Percentiles rank a stretch among this genome's conserved stretches.
Evolutionary conservation across 2,888 invertebrate genomes (phyloP).

Genomic region (Agrypnus murinus): DNA sequence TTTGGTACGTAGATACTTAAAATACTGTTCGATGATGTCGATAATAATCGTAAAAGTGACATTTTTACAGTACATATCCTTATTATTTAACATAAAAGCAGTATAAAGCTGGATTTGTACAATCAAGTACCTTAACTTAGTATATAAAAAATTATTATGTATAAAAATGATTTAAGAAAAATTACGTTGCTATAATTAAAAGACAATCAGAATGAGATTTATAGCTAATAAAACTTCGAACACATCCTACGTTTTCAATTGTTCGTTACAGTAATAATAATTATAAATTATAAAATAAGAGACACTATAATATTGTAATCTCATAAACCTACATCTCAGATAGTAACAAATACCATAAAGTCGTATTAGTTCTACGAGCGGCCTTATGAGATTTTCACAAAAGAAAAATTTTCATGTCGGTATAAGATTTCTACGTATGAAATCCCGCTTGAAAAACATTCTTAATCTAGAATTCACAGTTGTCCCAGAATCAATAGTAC

Average conservation of each 20-base stretch:
- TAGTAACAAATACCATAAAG: conserved; percentile 29
- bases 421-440: conserved; percentile 38
- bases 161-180: not conserved
- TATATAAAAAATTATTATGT: not conserved
- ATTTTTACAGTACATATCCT: conserved; percentile 1
- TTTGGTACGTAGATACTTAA: conserved; percentile 23
- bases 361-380: conserved; percentile 29
- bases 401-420: conserved; percentile 36
- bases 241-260: too few species aligned
- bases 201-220: not conserved
- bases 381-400: conserved; percentile 7
- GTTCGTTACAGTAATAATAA: not conserved
- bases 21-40: conserved; percentile 30
- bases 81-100: not conserved
- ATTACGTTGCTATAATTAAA: conserved; percentile 9
- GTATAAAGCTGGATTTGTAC: conserved; percentile 13
- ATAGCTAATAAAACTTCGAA: not conserved
- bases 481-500: too few species aligned
- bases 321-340: conserved; percentile 11
- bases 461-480: not conserved
- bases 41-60: conserved; percentile 5
- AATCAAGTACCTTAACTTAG: conserved; percentile 8
- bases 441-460: conserved; percentile 37
- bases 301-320: too few species aligned
- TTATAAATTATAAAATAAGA: not conserved